Evolutionary conservation across 2,113 vertebrate species (phyloP), one percentile per base, ranked within the genome.

Genomic region (Cranoglanis bouderius): DNA sequence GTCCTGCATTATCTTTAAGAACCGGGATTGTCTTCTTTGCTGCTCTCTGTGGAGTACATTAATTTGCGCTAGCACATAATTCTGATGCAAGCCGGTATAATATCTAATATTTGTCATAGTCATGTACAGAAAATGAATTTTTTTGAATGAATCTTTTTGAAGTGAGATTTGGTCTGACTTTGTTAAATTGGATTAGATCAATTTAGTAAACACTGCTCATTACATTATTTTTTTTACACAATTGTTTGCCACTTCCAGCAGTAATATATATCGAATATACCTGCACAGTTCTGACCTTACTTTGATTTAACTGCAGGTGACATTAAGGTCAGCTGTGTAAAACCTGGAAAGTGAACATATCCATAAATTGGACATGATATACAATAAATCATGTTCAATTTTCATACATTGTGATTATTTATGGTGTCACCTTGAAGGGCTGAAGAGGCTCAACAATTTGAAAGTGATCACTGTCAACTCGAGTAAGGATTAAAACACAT

Each of bases 1-100:
- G 77, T 87, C 82, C 81, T 85, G 88, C 78, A 88, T 90, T 90
- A 91, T 89, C 89, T 90, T 89, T 78, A 80, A 90, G 82, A 59
- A 83, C 61, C 1, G 63, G 61, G 74, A 82, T 85, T 89, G 81
- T 89, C 82, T 87, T 84, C 55, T 83, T 81, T 40, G 43, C 46
- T 84, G 1, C 83, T 81, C 81, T 81, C 51, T 72, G 14, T 72
- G 65, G 65, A 59, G 57, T 32, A n/a, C 32, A 85, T 90, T 89
- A 49, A 88, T 92, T 81, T 24, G 65, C 55, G 65, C 55, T 49
- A 16, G 35, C 32, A 49, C 86, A 70, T 82, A 78, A 88, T 85
- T 85, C 49, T 35, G 43, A 84, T 1, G 10, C 40, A 81, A 57
- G 32, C 82, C 49, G 82, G 40, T 85, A 84, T 81, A 63, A 84